Conservation (phyloP, 2,888 invertebrate species). For the Octonoba sinensis region DNA sequence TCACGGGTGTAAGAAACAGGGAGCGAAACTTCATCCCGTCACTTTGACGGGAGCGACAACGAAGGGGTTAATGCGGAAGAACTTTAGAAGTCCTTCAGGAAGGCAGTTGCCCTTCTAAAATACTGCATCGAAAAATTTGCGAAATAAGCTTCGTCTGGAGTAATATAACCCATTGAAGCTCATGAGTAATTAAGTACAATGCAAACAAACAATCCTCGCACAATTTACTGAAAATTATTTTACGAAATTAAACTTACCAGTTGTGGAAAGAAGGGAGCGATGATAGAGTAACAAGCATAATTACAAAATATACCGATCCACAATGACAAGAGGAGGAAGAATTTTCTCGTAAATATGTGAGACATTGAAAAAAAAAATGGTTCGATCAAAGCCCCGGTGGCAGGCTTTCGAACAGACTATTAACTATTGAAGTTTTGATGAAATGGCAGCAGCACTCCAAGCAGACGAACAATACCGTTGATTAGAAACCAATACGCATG, state of each 20-base stretch:
- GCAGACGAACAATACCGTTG: slow-evolving; percentile 1
- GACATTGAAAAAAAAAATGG: slow-evolving; percentile 27
- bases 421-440: neutral
- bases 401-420: neutral
- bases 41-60: too few species aligned
- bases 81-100: too few species aligned
- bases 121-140: too few species aligned
- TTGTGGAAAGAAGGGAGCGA: slow-evolving; percentile 64
- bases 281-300: slow-evolving; percentile 65
- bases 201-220: neutral
- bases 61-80: too few species aligned
- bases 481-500: slow-evolving; percentile 22
- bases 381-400: too few species aligned
- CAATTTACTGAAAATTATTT: too few species aligned
- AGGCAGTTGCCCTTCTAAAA: too few species aligned
- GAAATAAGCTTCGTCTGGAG: too few species aligned
- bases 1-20: too few species aligned
- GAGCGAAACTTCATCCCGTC: too few species aligned
- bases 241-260: slow-evolving; percentile 44
- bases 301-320: slow-evolving; percentile 65
- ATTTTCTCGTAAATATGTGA: slow-evolving; percentile 25
- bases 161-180: neutral
- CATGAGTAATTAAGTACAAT: neutral
- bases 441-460: slow-evolving; percentile 6
- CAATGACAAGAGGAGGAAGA: slow-evolving; percentile 44